Evolutionary conservation across 2,113 vertebrate genomes (phyloP).

Genomic region (Agapornis roseicollis): DNA sequence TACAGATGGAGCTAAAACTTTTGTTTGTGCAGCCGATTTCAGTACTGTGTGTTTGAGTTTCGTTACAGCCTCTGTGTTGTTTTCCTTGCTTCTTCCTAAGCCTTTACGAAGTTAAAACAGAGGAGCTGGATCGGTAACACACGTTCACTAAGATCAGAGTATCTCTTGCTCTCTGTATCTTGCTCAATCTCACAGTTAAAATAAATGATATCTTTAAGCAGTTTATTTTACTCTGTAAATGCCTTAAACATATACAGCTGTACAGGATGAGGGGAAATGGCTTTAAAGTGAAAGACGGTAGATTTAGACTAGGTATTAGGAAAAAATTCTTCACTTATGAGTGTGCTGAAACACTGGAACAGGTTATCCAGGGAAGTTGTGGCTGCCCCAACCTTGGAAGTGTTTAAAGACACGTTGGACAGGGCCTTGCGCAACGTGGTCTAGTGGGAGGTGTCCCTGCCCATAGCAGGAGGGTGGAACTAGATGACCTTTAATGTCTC

Average conservation of each 20-base stretch:
- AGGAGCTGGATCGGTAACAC: not conserved
- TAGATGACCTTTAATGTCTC: not conserved
- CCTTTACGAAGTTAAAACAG: not conserved
- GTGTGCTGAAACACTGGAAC: not conserved
- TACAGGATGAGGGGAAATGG: not conserved
- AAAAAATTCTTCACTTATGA: not conserved
- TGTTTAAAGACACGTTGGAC: not conserved
- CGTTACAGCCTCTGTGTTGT: not conserved
- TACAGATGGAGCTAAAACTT: not conserved
- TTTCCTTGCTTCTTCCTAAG: not conserved
- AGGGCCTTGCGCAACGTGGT: not conserved
- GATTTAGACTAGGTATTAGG: not conserved
- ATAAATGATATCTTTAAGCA: not conserved
- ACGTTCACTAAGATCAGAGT: not conserved
- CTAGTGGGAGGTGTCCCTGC: not conserved
- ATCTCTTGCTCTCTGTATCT: not conserved
- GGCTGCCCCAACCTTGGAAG: not conserved
- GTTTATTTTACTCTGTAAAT: not conserved
- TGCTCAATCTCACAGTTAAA: not conserved
- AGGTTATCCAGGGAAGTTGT: not conserved
- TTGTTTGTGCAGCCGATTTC: not conserved
- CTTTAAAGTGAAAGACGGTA: not conserved
- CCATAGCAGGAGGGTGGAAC: not conserved
- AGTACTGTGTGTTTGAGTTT: not conserved
- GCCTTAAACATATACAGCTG: not conserved